Conservation (phyloP, 2,888 invertebrate genomes). For the Tetranychus truncatus region DNA sequence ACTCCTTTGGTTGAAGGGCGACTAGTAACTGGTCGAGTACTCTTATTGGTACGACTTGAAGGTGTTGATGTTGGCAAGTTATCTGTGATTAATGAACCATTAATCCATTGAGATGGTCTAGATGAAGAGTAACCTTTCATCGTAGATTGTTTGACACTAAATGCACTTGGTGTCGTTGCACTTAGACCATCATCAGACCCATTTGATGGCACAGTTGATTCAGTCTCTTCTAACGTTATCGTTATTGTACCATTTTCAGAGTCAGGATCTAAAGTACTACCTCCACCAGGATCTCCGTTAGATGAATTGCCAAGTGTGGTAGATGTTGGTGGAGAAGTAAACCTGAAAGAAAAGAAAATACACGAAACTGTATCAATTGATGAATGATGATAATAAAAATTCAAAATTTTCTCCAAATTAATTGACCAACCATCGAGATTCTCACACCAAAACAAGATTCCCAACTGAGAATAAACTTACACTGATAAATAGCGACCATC, state of each 20-base stretch:
- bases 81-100: neutral
- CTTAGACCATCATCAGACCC: neutral
- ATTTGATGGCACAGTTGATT: neutral
- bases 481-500: conserved; percentile 7
- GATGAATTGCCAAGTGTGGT: neutral
- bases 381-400: too few species aligned
- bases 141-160: neutral
- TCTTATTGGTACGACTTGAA: neutral
- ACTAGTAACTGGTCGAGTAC: too few species aligned
- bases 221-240: neutral
- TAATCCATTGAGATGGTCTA: neutral
- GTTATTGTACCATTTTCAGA: neutral
- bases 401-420: neutral
- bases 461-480: neutral
- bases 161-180: neutral
- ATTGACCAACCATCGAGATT: neutral
- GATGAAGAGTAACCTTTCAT: neutral
- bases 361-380: too few species aligned
- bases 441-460: too few species aligned
- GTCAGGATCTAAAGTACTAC: neutral
- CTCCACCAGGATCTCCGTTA: neutral
- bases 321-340: neutral
- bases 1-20: too few species aligned
- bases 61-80: neutral
- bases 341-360: neutral